Evolutionary conservation across 35 echinoderm and acorn worm genomes (phyloP).

Genomic region (Acanthaster planci): DNA sequence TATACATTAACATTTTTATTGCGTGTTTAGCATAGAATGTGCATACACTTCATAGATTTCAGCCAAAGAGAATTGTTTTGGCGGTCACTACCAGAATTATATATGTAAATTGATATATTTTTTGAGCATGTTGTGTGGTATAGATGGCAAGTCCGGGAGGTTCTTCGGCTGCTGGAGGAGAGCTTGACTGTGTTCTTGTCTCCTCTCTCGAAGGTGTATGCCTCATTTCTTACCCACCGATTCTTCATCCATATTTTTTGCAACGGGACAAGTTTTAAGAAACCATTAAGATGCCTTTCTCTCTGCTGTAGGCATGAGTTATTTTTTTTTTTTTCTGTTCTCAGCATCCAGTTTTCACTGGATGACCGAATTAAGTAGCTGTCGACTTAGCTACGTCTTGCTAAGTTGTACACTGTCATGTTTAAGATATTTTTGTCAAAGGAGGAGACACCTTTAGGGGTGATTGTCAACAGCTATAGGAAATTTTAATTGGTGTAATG

Average conservation of each 20-base stretch:
- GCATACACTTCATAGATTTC: background rate
- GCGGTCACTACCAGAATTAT: background rate
- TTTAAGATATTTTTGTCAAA: too few relatives aligned
- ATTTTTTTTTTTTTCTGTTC: too few relatives aligned
- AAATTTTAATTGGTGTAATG: too few relatives aligned
- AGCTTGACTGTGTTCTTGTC: background rate
- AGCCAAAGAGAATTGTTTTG: conserved; percentile 22
- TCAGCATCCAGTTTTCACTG: too few relatives aligned
- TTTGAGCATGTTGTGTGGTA: background rate
- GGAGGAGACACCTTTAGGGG: too few relatives aligned
- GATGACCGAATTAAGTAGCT: too few relatives aligned
- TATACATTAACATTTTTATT: background rate
- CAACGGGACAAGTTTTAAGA: background rate
- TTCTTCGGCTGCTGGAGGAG: background rate
- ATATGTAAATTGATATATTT: conserved; percentile 1
- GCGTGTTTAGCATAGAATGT: background rate
- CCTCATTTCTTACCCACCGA: background rate
- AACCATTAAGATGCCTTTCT: conserved; percentile 1
- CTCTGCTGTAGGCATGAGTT: too few relatives aligned
- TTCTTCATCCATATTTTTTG: background rate
- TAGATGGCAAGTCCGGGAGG: background rate
- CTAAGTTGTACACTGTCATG: too few relatives aligned
- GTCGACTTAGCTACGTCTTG: too few relatives aligned
- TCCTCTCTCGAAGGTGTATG: background rate
- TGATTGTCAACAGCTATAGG: too few relatives aligned